Evolutionary conservation across 1,140 invertebrate genomes (phyloP).

Genomic region (Ostrea denselamellosa): DNA sequence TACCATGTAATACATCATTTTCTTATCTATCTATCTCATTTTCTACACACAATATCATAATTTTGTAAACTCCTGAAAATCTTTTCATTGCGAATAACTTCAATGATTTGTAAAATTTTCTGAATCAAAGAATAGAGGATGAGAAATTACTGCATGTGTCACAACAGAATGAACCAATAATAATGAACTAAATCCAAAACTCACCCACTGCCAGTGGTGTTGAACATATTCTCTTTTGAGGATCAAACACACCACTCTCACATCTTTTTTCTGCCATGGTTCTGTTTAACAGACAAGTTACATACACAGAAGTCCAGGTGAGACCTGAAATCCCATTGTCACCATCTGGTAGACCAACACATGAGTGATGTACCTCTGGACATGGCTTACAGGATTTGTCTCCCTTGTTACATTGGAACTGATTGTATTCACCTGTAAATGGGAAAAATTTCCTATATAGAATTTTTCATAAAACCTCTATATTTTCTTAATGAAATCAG

Average conservation of each 20-base stretch:
- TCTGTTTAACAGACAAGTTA: slow-evolving; percentile 49
- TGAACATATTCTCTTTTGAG: slow-evolving; percentile 41
- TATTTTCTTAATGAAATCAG: background rate
- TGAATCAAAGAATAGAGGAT: no score
- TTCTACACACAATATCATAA: no score
- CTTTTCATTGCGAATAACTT: no score
- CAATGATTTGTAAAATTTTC: no score
- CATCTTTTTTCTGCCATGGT: slow-evolving; percentile 49
- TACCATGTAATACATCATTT: no score
- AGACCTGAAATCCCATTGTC: slow-evolving; percentile 22
- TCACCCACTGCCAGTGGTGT: slow-evolving; percentile 7
- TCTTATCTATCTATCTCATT: no score
- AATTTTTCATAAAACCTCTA: no score
- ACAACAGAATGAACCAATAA: no score
- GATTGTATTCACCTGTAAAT: slow-evolving; percentile 52
- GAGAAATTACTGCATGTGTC: no score
- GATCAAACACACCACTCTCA: slow-evolving; percentile 51
- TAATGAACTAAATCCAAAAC: background rate
- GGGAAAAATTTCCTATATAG: no score
- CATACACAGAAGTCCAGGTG: slow-evolving; percentile 47
- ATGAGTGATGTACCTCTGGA: slow-evolving; percentile 44
- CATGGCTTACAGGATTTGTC: slow-evolving; percentile 42
- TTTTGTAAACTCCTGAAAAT: no score
- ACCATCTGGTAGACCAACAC: slow-evolving; percentile 52
- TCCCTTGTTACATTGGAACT: slow-evolving; percentile 42